Percentiles rank a stretch among this genome's conserved stretches.
These are phyloP conservation scores for Cliona cf. orientalis DNA, from an alignment of 37 sponge, comb jelly and placozoan species.

Conservation along the genomic window DNA sequence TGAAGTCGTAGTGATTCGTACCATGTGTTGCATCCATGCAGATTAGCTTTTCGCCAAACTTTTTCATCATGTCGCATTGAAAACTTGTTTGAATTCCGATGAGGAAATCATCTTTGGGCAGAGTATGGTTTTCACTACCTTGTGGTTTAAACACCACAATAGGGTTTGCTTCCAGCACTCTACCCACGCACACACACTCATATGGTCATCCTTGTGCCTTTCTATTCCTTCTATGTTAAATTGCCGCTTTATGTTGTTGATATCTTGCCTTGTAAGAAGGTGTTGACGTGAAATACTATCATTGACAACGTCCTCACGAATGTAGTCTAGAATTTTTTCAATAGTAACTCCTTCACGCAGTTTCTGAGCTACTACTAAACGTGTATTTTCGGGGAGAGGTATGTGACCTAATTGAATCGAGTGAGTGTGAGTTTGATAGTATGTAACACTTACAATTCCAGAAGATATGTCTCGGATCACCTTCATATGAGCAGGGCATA, in stretches of 20 bases:
- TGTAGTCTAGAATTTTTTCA: too few relatives aligned
- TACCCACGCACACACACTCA: slow-evolving; percentile 21
- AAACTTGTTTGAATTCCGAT: slow-evolving; percentile 31
- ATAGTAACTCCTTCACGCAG: too few relatives aligned
- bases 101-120: slow-evolving; percentile 17
- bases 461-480: too few relatives aligned
- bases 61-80: not conserved
- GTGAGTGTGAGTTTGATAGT: too few relatives aligned
- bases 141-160: slow-evolving; percentile 27
- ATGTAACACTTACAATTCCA: too few relatives aligned
- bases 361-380: too few relatives aligned
- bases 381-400: too few relatives aligned
- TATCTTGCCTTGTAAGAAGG: slow-evolving; percentile 31
- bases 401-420: too few relatives aligned
- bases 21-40: slow-evolving; percentile 49
- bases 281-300: too few relatives aligned
- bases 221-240: slow-evolving; percentile 5
- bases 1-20: slow-evolving; percentile 33
- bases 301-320: too few relatives aligned
- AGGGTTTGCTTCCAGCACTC: slow-evolving; percentile 34
- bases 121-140: not conserved
- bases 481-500: too few relatives aligned
- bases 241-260: slow-evolving; percentile 34
- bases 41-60: slow-evolving; percentile 1
- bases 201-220: slow-evolving; percentile 25